phyloP scores from a whole-genome alignment of 1,140 invertebrate genomes.

The Tetramorium parvispinum region DNA sequence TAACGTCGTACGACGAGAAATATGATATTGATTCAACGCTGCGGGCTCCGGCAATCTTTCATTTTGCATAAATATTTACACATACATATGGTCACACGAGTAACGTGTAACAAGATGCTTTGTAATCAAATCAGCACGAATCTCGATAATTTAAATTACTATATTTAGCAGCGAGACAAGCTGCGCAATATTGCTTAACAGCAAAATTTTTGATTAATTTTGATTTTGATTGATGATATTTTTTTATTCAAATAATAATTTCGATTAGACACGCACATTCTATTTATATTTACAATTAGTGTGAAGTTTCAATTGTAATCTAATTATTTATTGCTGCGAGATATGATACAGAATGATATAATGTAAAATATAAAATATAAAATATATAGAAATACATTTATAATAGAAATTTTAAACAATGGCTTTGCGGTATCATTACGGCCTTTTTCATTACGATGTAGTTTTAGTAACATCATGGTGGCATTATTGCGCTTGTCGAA shows the following conservation, averaged over 20 bases:
- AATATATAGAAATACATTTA: neutral
- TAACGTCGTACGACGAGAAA: neutral
- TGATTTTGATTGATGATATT: neutral
- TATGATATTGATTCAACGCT: slow-evolving; percentile 37
- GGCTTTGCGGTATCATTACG: neutral
- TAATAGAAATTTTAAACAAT: slow-evolving; percentile 5
- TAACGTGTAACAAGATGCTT: neutral
- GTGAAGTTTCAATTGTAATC: neutral
- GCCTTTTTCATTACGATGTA: neutral
- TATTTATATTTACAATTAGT: neutral
- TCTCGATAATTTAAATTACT: neutral
- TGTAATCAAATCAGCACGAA: neutral
- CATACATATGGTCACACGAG: neutral
- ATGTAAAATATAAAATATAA: neutral
- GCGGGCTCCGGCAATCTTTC: slow-evolving; percentile 15
- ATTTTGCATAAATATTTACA: slow-evolving; percentile 16
- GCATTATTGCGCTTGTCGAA: slow-evolving; percentile 39
- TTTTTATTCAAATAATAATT: neutral
- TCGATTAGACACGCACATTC: neutral
- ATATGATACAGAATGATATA: neutral
- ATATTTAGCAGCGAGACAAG: neutral
- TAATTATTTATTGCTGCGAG: neutral
- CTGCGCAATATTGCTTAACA: too few relatives aligned
- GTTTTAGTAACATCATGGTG: neutral
- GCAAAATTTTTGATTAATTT: neutral